phyloP scores from a whole-genome alignment of 2,797 vertebrate species.

The Sebastes iracundus region DNA sequence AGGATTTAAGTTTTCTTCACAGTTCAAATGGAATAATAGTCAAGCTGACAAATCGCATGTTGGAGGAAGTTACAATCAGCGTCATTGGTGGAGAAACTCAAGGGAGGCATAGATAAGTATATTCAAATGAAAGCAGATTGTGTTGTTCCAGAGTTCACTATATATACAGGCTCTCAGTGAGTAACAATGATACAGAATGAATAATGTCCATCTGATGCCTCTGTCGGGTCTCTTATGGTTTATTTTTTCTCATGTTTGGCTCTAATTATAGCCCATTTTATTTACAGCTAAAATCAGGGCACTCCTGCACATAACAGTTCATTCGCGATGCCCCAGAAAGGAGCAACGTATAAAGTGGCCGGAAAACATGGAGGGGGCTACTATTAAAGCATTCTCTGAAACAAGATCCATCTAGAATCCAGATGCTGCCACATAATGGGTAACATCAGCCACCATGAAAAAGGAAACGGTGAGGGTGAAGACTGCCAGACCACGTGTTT shows the following conservation, averaged over 20 bases:
- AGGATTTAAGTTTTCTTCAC: not conserved
- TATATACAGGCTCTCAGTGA: not conserved
- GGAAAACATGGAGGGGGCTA: conserved; percentile 40
- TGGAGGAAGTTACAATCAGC: not conserved
- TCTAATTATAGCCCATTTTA: conserved; percentile 50
- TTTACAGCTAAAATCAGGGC: conserved; percentile 58
- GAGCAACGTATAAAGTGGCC: conserved; percentile 12
- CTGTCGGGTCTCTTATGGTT: not conserved
- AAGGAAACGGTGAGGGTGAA: conserved; percentile 43
- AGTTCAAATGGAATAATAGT: conserved; percentile 2
- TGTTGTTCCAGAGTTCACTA: not conserved
- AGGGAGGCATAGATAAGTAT: not conserved
- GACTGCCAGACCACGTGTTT: conserved; percentile 38
- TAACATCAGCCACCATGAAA: conserved; percentile 56
- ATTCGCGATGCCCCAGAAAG: conserved; percentile 61
- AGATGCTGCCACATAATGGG: conserved; percentile 54
- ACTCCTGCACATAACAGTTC: conserved; percentile 46
- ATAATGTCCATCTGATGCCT: not conserved
- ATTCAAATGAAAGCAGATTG: not conserved
- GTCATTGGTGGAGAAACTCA: not conserved
- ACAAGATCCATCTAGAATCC: conserved; percentile 49
- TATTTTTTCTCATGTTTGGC: conserved; percentile 9
- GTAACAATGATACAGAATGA: not conserved
- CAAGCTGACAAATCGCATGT: conserved; percentile 3
- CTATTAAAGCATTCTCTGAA: conserved; percentile 55